Conservation (phyloP, 2,113 vertebrate genomes). For the Indicator indicator region DNA sequence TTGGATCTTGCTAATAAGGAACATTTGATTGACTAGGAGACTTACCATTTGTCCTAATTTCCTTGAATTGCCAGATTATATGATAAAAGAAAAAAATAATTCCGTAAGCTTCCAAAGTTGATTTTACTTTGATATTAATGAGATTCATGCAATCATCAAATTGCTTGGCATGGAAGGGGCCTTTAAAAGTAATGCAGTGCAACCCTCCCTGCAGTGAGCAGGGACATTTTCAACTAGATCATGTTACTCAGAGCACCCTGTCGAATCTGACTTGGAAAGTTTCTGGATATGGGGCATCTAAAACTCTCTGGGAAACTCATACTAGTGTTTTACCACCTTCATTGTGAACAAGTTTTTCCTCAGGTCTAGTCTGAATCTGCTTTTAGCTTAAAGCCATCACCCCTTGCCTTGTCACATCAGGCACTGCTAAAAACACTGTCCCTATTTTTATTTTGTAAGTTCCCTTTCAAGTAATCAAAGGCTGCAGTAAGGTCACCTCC, state of each 20-base stretch:
- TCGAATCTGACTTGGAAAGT: background rate
- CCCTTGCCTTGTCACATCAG: background rate
- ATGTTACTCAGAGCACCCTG: background rate
- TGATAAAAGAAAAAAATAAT: background rate
- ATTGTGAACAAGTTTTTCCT: background rate
- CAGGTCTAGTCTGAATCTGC: background rate
- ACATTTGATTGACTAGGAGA: background rate
- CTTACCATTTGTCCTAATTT: background rate
- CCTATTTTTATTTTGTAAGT: background rate
- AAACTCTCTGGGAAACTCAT: background rate
- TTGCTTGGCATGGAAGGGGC: background rate
- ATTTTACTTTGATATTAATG: background rate
- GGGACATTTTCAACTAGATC: background rate
- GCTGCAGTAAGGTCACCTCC: background rate
- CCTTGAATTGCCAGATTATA: background rate
- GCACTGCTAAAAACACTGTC: background rate
- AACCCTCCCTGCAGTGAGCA: accelerated
- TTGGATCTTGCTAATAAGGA: background rate
- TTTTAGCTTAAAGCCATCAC: background rate
- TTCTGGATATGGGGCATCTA: background rate
- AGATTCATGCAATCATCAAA: background rate
- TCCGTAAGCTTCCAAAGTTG: background rate
- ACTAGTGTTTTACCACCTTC: background rate
- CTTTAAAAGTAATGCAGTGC: background rate
- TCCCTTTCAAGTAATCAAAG: background rate